Base-by-base conservation (phyloP, 1,140 invertebrate genomes). In the Heliconius nattereri region DNA sequence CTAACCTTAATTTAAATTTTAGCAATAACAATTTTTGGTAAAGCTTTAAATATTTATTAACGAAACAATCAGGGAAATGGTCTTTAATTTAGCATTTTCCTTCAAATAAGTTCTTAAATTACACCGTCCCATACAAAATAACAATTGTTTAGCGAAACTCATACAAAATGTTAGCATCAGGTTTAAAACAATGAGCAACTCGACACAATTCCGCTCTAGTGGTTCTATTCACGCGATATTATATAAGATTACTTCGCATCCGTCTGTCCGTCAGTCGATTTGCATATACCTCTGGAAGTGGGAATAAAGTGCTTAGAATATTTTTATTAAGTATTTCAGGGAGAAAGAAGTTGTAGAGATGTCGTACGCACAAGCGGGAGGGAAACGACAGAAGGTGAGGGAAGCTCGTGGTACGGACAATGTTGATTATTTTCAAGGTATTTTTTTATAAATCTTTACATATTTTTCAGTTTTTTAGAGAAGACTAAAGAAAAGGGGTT, bases 381-480 rank as follows among this genome's bases (percentile, higher is more conserved):
- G 85, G 2, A 95, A 95, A 80, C 82, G 94, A 52, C 92, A 92
- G 82, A 95, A 94, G 76, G 85, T 89, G n/a, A 83, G 87, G 71
- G 92, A 94, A 49, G 82, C 76, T 0, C 89, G 86, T 76, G 73
- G 75, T 1, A 89, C 82, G 20, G 85, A 94, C 9, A 84, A 81
- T 35, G 87, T 88, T 54, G 94, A 95, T 78, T 94, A 92, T 78
- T 94, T 95, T 85, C 90, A 94, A 87, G 93, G 94, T 94, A 85
- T 66, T 29, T 13, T 66, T 60, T 26, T 66, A n/a, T n/a, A 16
- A 6, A 5, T 26, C 3, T 16, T 13, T 29, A 16, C 16, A 13
- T 66, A 66, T 2, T 23, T 26, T 23, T 66, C 32, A 0, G 1
- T 66, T 26, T 29, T 57, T 57, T n/a, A n/a, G 20, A 19, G 49